Percentiles rank a stretch among this genome's conserved stretches.
Conservation (phyloP, 92 coral and sea anemone genomes). For the Palythoa caribaeorum region DNA sequence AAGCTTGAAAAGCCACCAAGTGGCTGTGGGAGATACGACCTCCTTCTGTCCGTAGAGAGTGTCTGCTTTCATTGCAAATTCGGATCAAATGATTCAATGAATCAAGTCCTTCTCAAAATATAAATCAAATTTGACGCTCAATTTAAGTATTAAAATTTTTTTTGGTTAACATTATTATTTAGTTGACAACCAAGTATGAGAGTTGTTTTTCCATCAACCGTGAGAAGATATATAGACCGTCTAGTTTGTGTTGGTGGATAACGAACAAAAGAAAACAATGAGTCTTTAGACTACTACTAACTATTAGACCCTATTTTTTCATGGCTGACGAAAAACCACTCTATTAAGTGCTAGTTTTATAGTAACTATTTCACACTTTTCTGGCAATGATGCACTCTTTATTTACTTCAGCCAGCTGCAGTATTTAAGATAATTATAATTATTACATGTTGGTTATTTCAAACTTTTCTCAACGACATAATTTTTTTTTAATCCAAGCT, state of each 20-base stretch:
- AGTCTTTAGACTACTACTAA: constrained; percentile 6
- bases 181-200: constrained; percentile 10
- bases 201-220: constrained; percentile 17
- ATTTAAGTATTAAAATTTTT: too few species aligned
- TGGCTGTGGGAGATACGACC: too few species aligned
- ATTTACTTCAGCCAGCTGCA: constrained; percentile 14
- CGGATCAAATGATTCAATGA: too few species aligned
- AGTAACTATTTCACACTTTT: constrained; percentile 15
- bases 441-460: constrained; percentile 15
- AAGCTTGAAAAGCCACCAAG: too few species aligned
- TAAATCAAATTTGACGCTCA: too few species aligned
- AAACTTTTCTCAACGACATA: constrained; percentile 6
- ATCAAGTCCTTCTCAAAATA: too few species aligned
- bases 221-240: constrained; percentile 10
- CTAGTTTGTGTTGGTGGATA: constrained; percentile 3
- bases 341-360: constrained; percentile 12
- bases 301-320: constrained; percentile 6
- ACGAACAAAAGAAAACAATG: background rate
- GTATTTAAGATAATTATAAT: constrained; percentile 7
- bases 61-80: too few species aligned
- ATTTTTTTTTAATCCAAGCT: constrained; percentile 11
- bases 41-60: too few species aligned
- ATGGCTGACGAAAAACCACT: constrained; percentile 11
- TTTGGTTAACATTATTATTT: background rate
- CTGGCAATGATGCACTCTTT: constrained; percentile 18